phyloP scores from a whole-genome alignment of 2,888 invertebrate species.

The Anoplius nigerrimus region DNA sequence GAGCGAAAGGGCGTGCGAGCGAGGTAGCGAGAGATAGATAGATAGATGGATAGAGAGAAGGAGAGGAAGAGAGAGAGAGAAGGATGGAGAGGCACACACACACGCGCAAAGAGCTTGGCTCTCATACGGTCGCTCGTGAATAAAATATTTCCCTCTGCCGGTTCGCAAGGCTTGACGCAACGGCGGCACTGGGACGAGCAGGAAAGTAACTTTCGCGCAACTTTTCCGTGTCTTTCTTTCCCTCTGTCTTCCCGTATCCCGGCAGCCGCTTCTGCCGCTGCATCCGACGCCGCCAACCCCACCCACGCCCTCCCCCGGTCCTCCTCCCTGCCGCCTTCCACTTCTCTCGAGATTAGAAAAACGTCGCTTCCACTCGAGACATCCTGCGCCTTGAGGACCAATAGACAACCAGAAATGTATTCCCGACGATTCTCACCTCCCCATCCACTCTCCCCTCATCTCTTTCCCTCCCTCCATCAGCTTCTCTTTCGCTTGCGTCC shows the following conservation, averaged over 20 bases:
- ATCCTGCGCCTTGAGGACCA: conserved; percentile 45
- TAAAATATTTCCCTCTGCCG: conserved; percentile 58
- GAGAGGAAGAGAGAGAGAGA: no score
- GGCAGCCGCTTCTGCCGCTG: not conserved
- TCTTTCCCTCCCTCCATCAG: conserved; percentile 6
- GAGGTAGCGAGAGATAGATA: no score
- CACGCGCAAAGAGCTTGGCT: conserved; percentile 12
- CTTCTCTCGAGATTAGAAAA: conserved; percentile 61
- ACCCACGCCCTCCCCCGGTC: no score
- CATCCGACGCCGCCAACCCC: not conserved
- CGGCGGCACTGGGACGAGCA: conserved; percentile 1
- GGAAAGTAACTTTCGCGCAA: conserved; percentile 39
- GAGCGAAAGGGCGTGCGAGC: no score
- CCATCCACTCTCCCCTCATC: conserved; percentile 19
- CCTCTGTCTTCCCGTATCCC: conserved; percentile 8
- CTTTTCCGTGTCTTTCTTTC: conserved; percentile 36
- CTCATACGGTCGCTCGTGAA: conserved; percentile 49
- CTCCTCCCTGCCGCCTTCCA: conserved; percentile 9
- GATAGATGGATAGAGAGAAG: no score
- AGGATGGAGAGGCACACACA: no score
- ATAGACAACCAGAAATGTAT: conserved; percentile 61
- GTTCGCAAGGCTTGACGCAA: conserved; percentile 39
- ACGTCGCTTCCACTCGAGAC: conserved; percentile 48
- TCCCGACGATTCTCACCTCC: conserved; percentile 37
- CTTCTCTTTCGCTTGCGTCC: no score